Conservation (phyloP, 2,888 invertebrate species). For the Dysmachus trigonus region DNA sequence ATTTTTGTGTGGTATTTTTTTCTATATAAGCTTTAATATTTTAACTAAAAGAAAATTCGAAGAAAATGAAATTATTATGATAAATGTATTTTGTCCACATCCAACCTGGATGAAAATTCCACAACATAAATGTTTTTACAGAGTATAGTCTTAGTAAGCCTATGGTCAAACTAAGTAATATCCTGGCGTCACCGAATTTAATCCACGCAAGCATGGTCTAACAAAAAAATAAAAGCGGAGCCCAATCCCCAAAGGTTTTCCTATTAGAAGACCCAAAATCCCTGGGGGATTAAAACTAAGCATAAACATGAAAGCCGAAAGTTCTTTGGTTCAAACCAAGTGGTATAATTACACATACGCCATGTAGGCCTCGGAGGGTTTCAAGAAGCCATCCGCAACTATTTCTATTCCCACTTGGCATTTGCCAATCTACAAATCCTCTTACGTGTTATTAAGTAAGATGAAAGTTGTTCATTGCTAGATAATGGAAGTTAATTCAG, state of each 20-base stretch:
- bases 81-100: too few relatives aligned
- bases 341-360: slow-evolving; percentile 32
- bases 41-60: too few relatives aligned
- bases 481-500: slow-evolving; percentile 44
- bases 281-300: slow-evolving; percentile 7
- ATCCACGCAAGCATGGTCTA: neutral
- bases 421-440: slow-evolving; percentile 44
- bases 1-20: too few relatives aligned
- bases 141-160: neutral
- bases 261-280: neutral
- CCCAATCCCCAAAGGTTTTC: neutral
- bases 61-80: too few relatives aligned
- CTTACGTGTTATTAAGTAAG: slow-evolving; percentile 45
- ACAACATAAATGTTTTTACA: too few relatives aligned
- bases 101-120: too few relatives aligned
- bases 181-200: neutral
- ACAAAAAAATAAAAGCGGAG: neutral
- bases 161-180: neutral
- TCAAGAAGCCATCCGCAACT: slow-evolving; percentile 37
- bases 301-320: slow-evolving; percentile 20
- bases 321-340: neutral
- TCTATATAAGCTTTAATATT: too few relatives aligned
- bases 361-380: slow-evolving; percentile 21
- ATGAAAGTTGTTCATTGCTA: slow-evolving; percentile 45
- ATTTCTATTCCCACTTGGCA: slow-evolving; percentile 30